Evolutionary conservation across 2,113 vertebrate species (phyloP).

Genomic region (Pelvicachromis taeniatus): DNA sequence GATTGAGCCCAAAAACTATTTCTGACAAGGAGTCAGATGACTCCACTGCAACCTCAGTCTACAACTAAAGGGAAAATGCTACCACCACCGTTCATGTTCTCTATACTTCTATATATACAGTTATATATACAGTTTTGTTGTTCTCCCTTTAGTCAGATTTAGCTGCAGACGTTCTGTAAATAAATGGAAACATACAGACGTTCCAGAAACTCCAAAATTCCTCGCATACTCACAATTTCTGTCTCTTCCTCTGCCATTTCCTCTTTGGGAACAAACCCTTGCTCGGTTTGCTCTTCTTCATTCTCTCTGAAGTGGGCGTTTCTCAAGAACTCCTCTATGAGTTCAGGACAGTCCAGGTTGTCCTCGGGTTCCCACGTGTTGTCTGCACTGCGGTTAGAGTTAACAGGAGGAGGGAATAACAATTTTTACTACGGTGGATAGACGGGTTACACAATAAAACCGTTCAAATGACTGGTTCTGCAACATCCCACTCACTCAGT

Average conservation of each 20-base stretch:
- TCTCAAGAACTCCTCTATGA: conserved; percentile 94
- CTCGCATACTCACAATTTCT: conserved; percentile 66
- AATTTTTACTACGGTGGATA: neutral
- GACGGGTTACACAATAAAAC: neutral
- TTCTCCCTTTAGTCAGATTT: neutral
- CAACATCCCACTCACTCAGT: conserved; percentile 84
- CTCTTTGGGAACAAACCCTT: conserved; percentile 62
- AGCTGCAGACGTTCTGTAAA: neutral
- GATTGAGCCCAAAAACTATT: neutral
- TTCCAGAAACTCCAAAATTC: neutral
- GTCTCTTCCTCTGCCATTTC: conserved; percentile 69
- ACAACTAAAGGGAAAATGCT: neutral
- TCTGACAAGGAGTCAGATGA: neutral
- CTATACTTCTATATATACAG: neutral
- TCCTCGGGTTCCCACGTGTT: conserved; percentile 99
- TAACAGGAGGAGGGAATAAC: neutral
- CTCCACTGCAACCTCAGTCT: neutral
- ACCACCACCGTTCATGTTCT: neutral
- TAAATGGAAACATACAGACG: neutral
- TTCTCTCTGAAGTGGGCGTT: conserved; percentile 76
- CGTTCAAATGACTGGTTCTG: neutral
- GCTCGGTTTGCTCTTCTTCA: conserved; percentile 31
- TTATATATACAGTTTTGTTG: too few species aligned
- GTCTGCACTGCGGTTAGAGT: conserved; percentile 80
- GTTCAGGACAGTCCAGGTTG: conserved; percentile 96